A percentile compares a stretch with the other conserved stretches of the same genome.
These are phyloP conservation scores for Caenorhabditis angaria DNA, from an alignment of 2,888 invertebrate genomes.

Conservation along the genomic window DNA sequence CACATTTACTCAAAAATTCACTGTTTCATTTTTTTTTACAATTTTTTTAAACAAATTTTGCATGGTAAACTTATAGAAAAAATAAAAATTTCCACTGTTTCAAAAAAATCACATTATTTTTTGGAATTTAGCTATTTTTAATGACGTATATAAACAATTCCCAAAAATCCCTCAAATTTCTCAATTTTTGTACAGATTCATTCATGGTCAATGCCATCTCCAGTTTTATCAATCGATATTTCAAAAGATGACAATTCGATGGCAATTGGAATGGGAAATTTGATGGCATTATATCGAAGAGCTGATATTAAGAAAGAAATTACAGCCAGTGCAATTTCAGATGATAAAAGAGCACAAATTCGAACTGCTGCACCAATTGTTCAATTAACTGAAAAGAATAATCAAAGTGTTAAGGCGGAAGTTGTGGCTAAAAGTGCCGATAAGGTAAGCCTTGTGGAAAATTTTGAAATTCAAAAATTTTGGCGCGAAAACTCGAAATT, in stretches of 20 bases:
- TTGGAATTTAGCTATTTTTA: too few relatives aligned
- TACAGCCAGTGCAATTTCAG: conserved; percentile 19
- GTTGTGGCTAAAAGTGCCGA: conserved; percentile 37
- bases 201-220: conserved; percentile 88
- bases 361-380: conserved; percentile 36
- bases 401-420: conserved; percentile 23
- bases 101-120: too few relatives aligned
- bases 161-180: too few relatives aligned
- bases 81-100: background rate
- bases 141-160: too few relatives aligned
- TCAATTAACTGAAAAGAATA: conserved; percentile 23
- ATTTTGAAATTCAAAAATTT: background rate
- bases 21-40: too few relatives aligned
- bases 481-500: background rate
- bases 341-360: conserved; percentile 27
- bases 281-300: conserved; percentile 82
- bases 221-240: conserved; percentile 85
- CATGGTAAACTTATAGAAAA: too few relatives aligned
- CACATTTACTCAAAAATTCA: too few relatives aligned
- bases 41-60: too few relatives aligned
- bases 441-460: too few relatives aligned
- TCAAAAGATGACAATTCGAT: conserved; percentile 83
- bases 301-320: conserved; percentile 74
- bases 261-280: conserved; percentile 87
- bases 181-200: conserved; percentile 78